Conservation (phyloP, 1,140 invertebrate genomes). For the Trichomalopsis sarcophagae region DNA sequence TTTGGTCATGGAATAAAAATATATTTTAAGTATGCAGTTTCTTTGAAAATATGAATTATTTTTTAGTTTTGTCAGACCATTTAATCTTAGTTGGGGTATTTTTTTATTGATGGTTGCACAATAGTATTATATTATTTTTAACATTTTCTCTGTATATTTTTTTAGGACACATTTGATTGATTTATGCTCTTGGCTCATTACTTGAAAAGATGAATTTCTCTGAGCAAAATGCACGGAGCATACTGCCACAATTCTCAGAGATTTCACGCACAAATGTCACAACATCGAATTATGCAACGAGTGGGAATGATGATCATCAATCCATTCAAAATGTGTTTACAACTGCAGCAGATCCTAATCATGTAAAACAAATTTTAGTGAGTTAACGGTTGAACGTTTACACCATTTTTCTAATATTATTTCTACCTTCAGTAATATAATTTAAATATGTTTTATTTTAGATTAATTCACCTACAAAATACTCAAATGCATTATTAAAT, state of each 20-base stretch:
- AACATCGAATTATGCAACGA: slow-evolving; percentile 58
- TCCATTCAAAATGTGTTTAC: slow-evolving; percentile 64
- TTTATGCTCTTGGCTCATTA: neutral
- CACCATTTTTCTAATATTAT: neutral
- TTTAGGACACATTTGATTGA: neutral
- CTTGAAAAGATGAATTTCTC: slow-evolving; percentile 67
- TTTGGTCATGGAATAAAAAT: too few species aligned
- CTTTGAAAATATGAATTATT: neutral
- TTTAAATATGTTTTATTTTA: slow-evolving; percentile 50
- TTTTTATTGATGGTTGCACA: neutral
- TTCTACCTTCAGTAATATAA: slow-evolving; percentile 34
- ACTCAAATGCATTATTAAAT: slow-evolving; percentile 64
- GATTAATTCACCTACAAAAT: slow-evolving; percentile 67
- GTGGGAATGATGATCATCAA: slow-evolving; percentile 57
- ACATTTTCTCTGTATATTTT: neutral
- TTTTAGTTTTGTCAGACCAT: neutral
- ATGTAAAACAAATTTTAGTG: slow-evolving; percentile 66
- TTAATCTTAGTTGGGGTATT: neutral
- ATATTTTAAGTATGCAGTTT: too few species aligned
- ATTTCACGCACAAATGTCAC: slow-evolving; percentile 61
- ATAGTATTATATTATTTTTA: neutral
- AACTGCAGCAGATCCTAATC: slow-evolving; percentile 59
- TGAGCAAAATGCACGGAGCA: slow-evolving; percentile 61
- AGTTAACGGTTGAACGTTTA: slow-evolving; percentile 30
- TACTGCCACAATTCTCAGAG: slow-evolving; percentile 70